Base-by-base conservation (phyloP, 2,797 vertebrate species). In the Gypaetus barbatus region DNA sequence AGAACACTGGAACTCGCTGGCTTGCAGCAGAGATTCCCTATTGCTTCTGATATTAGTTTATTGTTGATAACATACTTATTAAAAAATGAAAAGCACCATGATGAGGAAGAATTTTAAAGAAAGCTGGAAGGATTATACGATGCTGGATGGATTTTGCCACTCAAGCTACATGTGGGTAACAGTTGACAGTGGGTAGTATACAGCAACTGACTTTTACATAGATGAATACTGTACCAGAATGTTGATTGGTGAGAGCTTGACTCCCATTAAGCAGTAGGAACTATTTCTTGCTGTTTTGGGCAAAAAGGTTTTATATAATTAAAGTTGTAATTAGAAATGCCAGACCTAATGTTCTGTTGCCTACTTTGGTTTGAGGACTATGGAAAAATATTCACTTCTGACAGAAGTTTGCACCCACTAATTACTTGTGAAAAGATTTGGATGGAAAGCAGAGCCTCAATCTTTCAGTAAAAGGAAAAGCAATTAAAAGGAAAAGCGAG, bases 311-410 rank as follows among this genome's bases (percentile, higher is more conserved):
- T 97, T 93, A 79, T 31, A 44, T 51, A 79, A 95, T 97, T 96
- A 96, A 77, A 95, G 64, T 85, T 97, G 84, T 97, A 98, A 98
- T 98, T 98, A 96, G 96, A 97, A 97, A 94, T 90, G 60, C 48
- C 82, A 97, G 92, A 78, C 31, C 90, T 98, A 96, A 97, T 97
- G 92, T 97, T 93, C 92, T 87, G 33, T 93, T 97, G 85, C 74
- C 86, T 95, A 66, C 74, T 95, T 92, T 78, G 78, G 58, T 87
- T 97, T 95, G 83, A 97, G 89, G 23, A 68, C 93, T 76, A 51
- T 66, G 60, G 79, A 78, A 96, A 92, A 84, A 81, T 49, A 88
- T 41, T 88, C 87, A 84, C 44, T 96, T 97, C 92, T 97, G 93
- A 97, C 93, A 97, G 71, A 85, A 89, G 70, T 87, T 77, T 92